Base-by-base conservation (phyloP, 2,797 vertebrate species). In the Anguilla megastoma region DNA sequence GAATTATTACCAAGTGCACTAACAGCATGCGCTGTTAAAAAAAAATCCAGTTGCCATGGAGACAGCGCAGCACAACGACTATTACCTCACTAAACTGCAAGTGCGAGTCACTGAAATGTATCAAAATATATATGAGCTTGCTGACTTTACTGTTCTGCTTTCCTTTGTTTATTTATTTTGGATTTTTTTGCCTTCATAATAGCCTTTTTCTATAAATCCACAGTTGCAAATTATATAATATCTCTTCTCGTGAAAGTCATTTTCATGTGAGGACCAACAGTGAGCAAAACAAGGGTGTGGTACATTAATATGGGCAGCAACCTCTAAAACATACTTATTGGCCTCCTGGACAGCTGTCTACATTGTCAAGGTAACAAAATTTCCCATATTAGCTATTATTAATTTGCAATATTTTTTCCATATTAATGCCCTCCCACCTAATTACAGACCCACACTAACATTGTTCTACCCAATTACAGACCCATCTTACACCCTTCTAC, bases 31-130 rank as follows among this genome's bases (percentile, higher is more conserved):
- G 92, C 92, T 91, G 94, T 92, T 90, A 92, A 91, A 92, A 91
- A 91, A 94, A 58, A 41, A 66, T 93, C 92, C 91, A 94, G 95
- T 96, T 96, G 93, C 95, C 95, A 96, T 95, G 94, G 95, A 91
- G 92, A 96, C 92, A 85, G 60, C 21, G 90, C 86, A 79, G 91
- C 89, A 91, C 88, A 90, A 88, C 88, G 89, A 90, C 91, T 88
- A 88, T 86, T 90, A 90, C 87, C 91, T 90, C 86, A 58, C 74
- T 90, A 85, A 87, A 41, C 79, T 88, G 85, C 18, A 76, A 90
- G 71, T 89, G 88, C 82, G 83, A 56, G 88, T 88, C 87, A 84
- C 58, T 88, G 88, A 45, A 90, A 91, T 91, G 54, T 83, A 69
- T 91, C 91, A 86, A 86, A 90, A 91, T 87, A 86, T 87, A 85